A percentile compares a stretch with the other conserved stretches of the same genome.
phyloP scores from a whole-genome alignment of 2,888 invertebrate species.

The Netelia melanura region DNA sequence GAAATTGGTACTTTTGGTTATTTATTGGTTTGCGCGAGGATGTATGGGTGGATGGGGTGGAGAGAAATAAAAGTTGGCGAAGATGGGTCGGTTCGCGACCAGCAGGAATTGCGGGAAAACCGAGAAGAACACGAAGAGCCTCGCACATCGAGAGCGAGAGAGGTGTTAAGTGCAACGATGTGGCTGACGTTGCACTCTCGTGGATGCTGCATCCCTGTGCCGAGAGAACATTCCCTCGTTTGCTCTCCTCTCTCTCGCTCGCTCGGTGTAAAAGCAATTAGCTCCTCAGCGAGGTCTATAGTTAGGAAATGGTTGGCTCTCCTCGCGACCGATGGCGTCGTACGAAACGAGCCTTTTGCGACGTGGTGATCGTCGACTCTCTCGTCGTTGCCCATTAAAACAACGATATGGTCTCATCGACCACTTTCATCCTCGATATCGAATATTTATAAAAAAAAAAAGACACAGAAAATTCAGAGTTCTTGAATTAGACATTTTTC shows the following conservation, averaged over 20 bases:
- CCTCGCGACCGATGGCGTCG: conserved; percentile 47
- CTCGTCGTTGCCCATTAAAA: conserved; percentile 44
- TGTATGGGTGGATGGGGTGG: conserved; percentile 4
- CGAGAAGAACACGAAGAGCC: conserved; percentile 31
- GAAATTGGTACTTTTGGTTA: conserved; percentile 3
- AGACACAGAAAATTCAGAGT: background rate
- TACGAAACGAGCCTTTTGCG: conserved; percentile 56
- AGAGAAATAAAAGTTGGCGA: conserved; percentile 25
- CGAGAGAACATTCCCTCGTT: conserved; percentile 22
- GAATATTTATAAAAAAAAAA: conserved; percentile 22
- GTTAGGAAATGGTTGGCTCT: conserved; percentile 66
- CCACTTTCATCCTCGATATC: conserved; percentile 7
- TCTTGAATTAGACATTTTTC: background rate
- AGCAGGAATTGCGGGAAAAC: conserved; percentile 51
- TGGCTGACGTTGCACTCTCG: conserved; percentile 54
- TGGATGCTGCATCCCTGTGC: conserved; percentile 50
- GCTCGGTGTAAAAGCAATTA: conserved; percentile 70
- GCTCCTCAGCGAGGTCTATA: conserved; percentile 67
- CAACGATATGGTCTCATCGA: conserved; percentile 21
- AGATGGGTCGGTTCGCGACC: conserved; percentile 24
- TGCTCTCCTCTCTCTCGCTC: conserved; percentile 29
- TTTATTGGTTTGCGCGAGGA: background rate
- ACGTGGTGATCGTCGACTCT: conserved; percentile 55
- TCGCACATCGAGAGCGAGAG: conserved; percentile 11
- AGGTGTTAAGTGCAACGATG: conserved; percentile 68